Conservation (phyloP, 1,140 invertebrate species). For the Phthorimaea operculella region DNA sequence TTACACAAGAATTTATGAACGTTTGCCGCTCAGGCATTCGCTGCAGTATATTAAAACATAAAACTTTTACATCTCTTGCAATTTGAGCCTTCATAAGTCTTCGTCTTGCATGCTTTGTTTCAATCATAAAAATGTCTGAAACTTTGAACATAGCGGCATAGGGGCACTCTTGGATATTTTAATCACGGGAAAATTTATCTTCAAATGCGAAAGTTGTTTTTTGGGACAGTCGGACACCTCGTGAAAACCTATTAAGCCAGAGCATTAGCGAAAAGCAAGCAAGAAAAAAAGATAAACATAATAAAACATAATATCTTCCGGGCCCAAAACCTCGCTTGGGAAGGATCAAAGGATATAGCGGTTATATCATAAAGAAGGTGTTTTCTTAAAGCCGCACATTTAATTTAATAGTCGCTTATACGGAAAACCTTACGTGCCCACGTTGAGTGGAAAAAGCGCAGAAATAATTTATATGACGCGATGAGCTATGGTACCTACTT, state of each 20-base stretch:
- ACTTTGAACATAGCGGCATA: too few species aligned
- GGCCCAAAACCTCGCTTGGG: slow-evolving; percentile 5
- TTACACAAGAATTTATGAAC: background rate
- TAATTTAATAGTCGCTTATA: slow-evolving; percentile 19
- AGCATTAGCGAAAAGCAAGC: background rate
- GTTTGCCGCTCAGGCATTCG: background rate
- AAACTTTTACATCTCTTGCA: background rate
- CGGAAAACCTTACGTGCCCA: slow-evolving; percentile 1
- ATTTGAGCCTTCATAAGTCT: too few species aligned
- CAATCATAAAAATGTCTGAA: too few species aligned
- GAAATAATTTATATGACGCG: too few species aligned
- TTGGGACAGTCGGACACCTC: background rate
- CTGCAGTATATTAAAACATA: background rate
- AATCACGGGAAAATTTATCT: too few species aligned
- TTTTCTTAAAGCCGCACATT: slow-evolving; percentile 20
- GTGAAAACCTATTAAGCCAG: background rate
- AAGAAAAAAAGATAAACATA: background rate
- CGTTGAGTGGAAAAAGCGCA: too few species aligned
- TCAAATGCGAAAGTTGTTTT: background rate
- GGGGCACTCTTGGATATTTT: too few species aligned
- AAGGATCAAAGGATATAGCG: slow-evolving; percentile 18
- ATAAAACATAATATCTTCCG: slow-evolving; percentile 8
- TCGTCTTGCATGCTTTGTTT: too few species aligned
- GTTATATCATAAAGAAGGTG: slow-evolving; percentile 19
- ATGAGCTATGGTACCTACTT: too few species aligned